These are phyloP conservation scores for Clistopyga incitator DNA, from an alignment of 2,888 invertebrate genomes.

Conservation along the genomic window DNA sequence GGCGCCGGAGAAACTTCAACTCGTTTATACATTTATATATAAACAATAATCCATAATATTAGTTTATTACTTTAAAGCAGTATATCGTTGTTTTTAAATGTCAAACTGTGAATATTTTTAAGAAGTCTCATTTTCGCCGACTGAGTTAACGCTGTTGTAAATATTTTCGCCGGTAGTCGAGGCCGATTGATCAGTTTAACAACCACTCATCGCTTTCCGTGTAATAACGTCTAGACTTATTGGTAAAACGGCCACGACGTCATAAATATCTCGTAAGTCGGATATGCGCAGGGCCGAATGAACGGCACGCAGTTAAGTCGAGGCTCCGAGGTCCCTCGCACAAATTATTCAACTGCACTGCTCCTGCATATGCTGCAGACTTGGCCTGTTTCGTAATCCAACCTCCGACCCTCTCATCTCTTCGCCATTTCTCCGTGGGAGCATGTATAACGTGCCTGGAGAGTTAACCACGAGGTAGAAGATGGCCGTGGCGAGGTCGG, in stretches of 20 bases:
- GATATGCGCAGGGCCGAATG: not conserved
- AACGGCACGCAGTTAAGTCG: conserved; percentile 2
- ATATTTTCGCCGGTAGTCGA: too few relatives aligned
- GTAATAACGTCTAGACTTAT: conserved; percentile 9
- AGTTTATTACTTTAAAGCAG: too few relatives aligned
- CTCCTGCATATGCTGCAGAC: conserved; percentile 23
- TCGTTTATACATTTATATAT: not conserved
- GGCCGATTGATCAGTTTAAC: too few relatives aligned
- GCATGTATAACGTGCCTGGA: conserved; percentile 37
- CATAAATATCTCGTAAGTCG: conserved; percentile 25
- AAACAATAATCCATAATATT: too few relatives aligned
- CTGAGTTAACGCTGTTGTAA: too few relatives aligned
- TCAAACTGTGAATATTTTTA: too few relatives aligned
- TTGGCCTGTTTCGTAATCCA: conserved; percentile 3
- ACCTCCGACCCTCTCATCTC: conserved; percentile 5
- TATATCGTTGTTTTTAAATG: too few relatives aligned
- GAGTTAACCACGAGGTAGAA: conserved; percentile 43
- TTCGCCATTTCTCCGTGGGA: conserved; percentile 19
- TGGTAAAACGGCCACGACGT: not conserved
- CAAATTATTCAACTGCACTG: conserved; percentile 35
- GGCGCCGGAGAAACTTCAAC: not conserved
- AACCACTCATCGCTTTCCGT: not conserved
- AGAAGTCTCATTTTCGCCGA: too few relatives aligned
- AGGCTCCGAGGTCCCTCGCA: not conserved
- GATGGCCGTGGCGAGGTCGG: not conserved